Conservation (phyloP, 2,797 vertebrate species). For the Orientallactaga sibirica region DNA sequence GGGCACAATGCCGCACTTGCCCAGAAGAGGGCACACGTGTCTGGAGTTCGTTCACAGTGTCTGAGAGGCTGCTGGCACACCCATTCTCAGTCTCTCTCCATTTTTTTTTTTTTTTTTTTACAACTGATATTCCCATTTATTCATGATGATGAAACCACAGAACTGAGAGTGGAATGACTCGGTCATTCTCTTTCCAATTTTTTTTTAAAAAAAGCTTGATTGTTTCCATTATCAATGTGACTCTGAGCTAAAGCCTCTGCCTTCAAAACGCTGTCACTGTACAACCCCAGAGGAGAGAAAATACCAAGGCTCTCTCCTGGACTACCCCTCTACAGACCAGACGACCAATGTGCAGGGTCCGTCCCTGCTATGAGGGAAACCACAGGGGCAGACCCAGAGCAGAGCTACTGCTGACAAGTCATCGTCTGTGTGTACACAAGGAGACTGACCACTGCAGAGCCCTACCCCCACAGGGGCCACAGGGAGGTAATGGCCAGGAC, state of each 20-base stretch:
- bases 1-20: too few species aligned
- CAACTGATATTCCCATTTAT: conserved; percentile 54
- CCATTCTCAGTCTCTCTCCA: too few species aligned
- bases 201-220: too few species aligned
- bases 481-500: background rate
- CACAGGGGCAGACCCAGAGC: fast-evolving
- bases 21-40: too few species aligned
- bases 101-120: too few species aligned
- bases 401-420: background rate
- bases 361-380: background rate
- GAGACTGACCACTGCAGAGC: background rate
- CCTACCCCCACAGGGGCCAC: background rate
- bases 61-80: too few species aligned
- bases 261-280: background rate
- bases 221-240: background rate
- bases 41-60: too few species aligned
- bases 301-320: background rate
- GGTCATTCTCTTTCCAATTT: background rate
- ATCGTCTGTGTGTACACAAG: background rate
- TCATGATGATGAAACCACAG: conserved; percentile 53
- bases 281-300: background rate
- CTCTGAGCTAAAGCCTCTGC: background rate
- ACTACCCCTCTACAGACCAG: background rate
- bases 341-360: too few species aligned
- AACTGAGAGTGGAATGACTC: background rate